Evolutionary conservation across 2,888 invertebrate species (phyloP), one percentile per base, ranked within the genome.

Genomic region (Drosophila birchii): DNA sequence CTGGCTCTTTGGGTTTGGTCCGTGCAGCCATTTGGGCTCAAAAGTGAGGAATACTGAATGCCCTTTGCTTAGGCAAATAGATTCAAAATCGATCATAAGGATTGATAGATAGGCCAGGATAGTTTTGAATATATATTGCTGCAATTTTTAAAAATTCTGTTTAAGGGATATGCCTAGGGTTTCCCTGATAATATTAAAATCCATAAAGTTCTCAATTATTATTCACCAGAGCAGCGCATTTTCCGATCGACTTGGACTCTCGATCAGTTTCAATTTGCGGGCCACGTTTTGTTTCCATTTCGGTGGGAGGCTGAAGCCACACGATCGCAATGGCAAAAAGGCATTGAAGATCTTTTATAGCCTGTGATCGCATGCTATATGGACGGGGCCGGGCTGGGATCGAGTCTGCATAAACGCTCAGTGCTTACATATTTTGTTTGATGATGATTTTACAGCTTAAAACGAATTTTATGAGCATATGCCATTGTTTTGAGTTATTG

Each of bases 381-480:
- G 36, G 55, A 53, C 44, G 39, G 23, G 51, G 26, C 36, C n/a
- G 11, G 62, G 61, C 55, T 43, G 67, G 64, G 61, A 62, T 68
- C 68, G 69, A 32, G 72, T 51, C 54, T 58, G 69, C 60, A 75
- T 61, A 73, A 72, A 75, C 61, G 56, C 75, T 72, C 68, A 78
- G 69, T 70, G 88, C 80, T 79, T 73, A 88, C 85, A 86, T 81
- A 84, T 84, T 85, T 81, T 79, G 87, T 80, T 88, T 89, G 89
- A 91, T 91, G 90, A 91, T 91, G 90, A 86, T 90, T 91, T 91
- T 91, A 91, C 91, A 91, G 90, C 91, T 91, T 91, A 91, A 91
- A 91, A 91, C 86, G 90, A 89, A 88, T 91, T 91, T 91, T 91
- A 91, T 90, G 90, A 91, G 89, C 83, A 88, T 85, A 81, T 81